Base-by-base conservation (phyloP, 2,888 invertebrate species). In the Neria commutata region DNA sequence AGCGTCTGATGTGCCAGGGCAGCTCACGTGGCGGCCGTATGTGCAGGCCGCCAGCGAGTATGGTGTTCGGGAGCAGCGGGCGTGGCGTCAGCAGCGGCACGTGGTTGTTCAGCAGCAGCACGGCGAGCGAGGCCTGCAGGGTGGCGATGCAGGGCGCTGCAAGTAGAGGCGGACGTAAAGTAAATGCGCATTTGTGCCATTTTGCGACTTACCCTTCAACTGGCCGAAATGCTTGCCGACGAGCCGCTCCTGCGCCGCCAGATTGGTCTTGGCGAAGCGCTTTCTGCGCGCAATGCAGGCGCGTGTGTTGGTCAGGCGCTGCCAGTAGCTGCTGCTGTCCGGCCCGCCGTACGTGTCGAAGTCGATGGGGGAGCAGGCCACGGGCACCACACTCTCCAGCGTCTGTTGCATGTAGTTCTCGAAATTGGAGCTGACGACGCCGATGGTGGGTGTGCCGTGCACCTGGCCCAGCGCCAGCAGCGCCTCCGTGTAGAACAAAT, bases 41-140 rank as follows among this genome's bases (percentile, higher is more conserved):
- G 58, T 87, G 87, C 11, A 85, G 67, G 8, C 87, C 87, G 1
- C 85, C 86, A 1, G 86, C 83, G 40, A 85, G 83, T 3, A 86
- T 74, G 10, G 85, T 75, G 14, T 82, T 82, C 2, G 82, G 81
- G 6, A 83, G 72, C 1, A 77, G 66, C 0, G 85, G 83, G 23
- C 81, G 77, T 0, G 83, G 75, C 1, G 78, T 79, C 48, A 83
- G 74, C n/a, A 86, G 61, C 2, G 82, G 81, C 51, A 82, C 78
- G 73, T 86, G 84, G 26, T 83, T 82, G 67, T 86, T 86, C 0
- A 83, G 67, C 26, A 86, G 62, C 1, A 84, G 68, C 8, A 86
- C 63, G 2, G 84, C 80, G 2, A 84, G 72, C 51, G 80, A 81
- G 2, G 76, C 77, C 60, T 84, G 83, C 6, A 86, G 61, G 6